These are phyloP conservation scores for Rostratula benghalensis DNA, from an alignment of 2,113 vertebrate genomes.

Conservation along the genomic window DNA sequence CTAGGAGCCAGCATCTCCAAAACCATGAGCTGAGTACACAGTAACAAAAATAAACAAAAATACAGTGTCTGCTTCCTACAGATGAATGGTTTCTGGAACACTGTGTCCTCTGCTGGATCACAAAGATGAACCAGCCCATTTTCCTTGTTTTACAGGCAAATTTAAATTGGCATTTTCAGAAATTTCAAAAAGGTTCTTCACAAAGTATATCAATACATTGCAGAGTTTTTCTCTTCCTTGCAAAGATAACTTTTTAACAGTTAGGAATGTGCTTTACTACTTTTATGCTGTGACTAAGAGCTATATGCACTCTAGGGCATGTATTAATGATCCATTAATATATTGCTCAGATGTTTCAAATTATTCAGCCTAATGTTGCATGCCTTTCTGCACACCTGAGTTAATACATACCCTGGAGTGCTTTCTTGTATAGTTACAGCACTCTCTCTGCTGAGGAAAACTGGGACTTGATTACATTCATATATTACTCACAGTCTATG, in stretches of 20 bases:
- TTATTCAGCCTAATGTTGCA: slow-evolving; percentile 27
- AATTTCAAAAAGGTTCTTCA: not conserved
- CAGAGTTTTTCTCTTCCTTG: not conserved
- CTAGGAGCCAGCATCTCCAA: not conserved
- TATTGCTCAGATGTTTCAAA: slow-evolving; percentile 26
- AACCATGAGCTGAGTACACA: not conserved
- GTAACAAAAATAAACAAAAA: not conserved
- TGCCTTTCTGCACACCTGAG: slow-evolving; percentile 41
- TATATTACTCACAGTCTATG: slow-evolving; percentile 42
- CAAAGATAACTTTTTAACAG: slow-evolving; percentile 9
- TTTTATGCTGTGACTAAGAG: not conserved
- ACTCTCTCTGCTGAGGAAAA: not conserved
- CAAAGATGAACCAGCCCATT: not conserved
- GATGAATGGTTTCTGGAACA: not conserved
- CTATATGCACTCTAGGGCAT: not conserved
- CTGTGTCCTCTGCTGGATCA: not conserved
- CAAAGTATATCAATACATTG: not conserved
- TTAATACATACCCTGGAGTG: slow-evolving; percentile 15
- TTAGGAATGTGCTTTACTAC: not conserved
- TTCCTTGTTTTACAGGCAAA: not conserved
- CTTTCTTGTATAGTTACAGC: slow-evolving; percentile 8
- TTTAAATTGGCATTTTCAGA: not conserved
- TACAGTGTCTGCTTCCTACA: not conserved
- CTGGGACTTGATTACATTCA: slow-evolving; percentile 12
- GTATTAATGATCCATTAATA: slow-evolving; percentile 22